Evolutionary conservation across 2,888 invertebrate species (phyloP).

Genomic region (Acleris emargana): DNA sequence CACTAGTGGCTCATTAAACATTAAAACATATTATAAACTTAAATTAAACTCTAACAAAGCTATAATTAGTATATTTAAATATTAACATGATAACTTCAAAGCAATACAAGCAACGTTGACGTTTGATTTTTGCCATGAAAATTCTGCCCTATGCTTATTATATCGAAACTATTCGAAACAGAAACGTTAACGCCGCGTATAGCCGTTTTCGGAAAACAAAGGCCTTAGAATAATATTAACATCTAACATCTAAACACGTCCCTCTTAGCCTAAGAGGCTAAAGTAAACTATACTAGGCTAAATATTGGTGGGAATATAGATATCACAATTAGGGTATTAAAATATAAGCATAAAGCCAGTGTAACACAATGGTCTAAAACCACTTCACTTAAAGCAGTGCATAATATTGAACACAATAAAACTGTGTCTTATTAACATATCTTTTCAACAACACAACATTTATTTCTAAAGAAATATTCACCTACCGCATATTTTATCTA

Average conservation of each 20-base stretch:
- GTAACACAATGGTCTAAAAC: neutral
- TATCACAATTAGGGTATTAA: slow-evolving; percentile 30
- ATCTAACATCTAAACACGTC: neutral
- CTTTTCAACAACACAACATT: neutral
- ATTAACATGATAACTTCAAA: slow-evolving; percentile 10
- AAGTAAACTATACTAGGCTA: neutral
- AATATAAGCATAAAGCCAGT: neutral
- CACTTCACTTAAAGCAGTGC: neutral
- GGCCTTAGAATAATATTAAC: no score
- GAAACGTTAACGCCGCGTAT: no score
- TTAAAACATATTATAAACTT: neutral
- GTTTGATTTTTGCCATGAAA: no score
- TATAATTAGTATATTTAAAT: neutral
- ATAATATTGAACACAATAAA: slow-evolving; percentile 1
- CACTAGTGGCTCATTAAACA: slow-evolving; percentile 4
- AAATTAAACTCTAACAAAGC: slow-evolving; percentile 5
- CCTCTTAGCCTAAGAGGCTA: neutral
- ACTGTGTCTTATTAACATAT: slow-evolving; percentile 1
- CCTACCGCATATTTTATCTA: neutral
- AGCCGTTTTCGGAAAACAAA: no score
- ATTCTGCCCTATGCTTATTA: no score
- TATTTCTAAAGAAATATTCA: no score
- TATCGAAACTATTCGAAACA: no score
- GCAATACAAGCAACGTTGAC: no score
- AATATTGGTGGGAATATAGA: slow-evolving; percentile 30